These are phyloP conservation scores for Varecia variegata DNA, from an alignment of 2,797 vertebrate genomes.

Conservation along the genomic window DNA sequence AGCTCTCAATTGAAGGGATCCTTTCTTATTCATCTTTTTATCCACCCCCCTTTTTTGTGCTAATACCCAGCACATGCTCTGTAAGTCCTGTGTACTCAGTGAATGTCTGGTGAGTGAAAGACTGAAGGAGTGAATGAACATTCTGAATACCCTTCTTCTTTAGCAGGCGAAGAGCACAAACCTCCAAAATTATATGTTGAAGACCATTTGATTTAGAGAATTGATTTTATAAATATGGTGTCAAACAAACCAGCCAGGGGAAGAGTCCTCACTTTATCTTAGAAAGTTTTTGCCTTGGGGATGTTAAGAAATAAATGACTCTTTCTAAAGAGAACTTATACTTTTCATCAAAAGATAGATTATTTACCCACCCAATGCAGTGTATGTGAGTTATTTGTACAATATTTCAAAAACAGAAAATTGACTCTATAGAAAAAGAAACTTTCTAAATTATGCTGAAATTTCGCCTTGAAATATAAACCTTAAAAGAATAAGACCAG, in stretches of 20 bases:
- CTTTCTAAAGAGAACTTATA: slow-evolving; percentile 74
- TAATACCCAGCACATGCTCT: neutral
- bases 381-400: slow-evolving; percentile 78
- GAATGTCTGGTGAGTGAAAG: slow-evolving; percentile 4
- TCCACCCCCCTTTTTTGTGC: neutral
- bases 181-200: slow-evolving; percentile 23
- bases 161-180: slow-evolving; percentile 8
- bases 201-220: slow-evolving; percentile 61
- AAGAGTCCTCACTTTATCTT: slow-evolving; percentile 59
- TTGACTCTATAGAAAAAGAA: slow-evolving; percentile 80
- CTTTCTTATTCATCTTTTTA: slow-evolving; percentile 23
- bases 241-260: slow-evolving; percentile 51
- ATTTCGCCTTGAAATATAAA: slow-evolving; percentile 80
- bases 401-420: slow-evolving; percentile 82
- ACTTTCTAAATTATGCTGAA: slow-evolving; percentile 75
- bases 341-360: slow-evolving; percentile 79
- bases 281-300: slow-evolving; percentile 77
- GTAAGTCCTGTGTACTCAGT: neutral
- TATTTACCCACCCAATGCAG: slow-evolving; percentile 72
- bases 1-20: neutral
- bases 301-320: slow-evolving; percentile 78
- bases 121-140: neutral
- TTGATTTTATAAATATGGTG: slow-evolving; percentile 66
- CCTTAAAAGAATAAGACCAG: slow-evolving; percentile 65
- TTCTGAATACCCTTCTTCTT: slow-evolving; percentile 34